phyloP scores from a whole-genome alignment of 2,888 invertebrate species.

The Polylopha cassiicola region DNA sequence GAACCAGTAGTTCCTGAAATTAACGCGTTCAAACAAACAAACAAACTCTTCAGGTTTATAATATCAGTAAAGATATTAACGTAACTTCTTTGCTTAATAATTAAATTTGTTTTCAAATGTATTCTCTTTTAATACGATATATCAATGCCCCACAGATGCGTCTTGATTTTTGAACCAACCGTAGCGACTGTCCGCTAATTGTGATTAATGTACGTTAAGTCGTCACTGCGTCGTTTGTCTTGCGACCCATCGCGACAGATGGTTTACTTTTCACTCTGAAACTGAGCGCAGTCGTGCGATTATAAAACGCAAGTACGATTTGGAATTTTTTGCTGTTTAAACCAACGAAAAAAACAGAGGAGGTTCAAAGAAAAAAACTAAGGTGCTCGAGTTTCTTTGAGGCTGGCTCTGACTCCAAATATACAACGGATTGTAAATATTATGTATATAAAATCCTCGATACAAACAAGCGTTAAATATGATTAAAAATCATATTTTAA shows the following conservation, averaged over 20 bases:
- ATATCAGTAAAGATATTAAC: too few relatives aligned
- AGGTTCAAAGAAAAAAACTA: too few relatives aligned
- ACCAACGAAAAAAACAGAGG: too few relatives aligned
- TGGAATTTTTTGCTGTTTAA: neutral
- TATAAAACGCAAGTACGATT: constrained; percentile 16
- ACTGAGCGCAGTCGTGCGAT: constrained; percentile 39
- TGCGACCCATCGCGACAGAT: constrained; percentile 45
- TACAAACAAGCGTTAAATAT: too few relatives aligned
- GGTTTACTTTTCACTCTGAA: constrained; percentile 57
- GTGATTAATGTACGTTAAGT: constrained; percentile 59
- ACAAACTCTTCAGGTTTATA: too few relatives aligned
- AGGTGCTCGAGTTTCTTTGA: too few relatives aligned
- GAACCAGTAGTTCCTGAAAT: too few relatives aligned
- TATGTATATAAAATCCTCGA: too few relatives aligned
- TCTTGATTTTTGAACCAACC: constrained; percentile 13
- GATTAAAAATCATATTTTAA: too few relatives aligned
- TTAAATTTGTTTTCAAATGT: neutral
- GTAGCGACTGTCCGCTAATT: constrained; percentile 52
- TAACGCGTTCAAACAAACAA: too few relatives aligned
- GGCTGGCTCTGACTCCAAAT: too few relatives aligned
- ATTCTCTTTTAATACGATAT: neutral
- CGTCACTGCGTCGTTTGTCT: constrained; percentile 64
- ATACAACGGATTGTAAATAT: too few relatives aligned
- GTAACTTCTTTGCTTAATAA: neutral
- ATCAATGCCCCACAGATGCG: neutral